Evolutionary conservation across 2,797 vertebrate species (phyloP).

Genomic region (Botia almorhae): DNA sequence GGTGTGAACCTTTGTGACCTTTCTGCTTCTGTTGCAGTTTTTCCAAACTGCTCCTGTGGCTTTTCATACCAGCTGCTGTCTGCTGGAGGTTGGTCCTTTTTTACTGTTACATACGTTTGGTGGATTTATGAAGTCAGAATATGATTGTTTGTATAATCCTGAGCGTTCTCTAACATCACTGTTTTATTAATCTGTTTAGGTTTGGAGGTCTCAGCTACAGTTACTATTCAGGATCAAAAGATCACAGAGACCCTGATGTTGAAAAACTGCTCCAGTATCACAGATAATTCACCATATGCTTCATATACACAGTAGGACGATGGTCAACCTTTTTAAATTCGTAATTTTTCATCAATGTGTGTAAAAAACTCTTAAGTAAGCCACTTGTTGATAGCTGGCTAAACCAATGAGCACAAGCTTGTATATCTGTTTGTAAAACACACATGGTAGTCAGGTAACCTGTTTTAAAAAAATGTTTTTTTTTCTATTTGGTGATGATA

Average conservation of each 20-base stretch:
- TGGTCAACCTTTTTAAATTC: too few relatives aligned
- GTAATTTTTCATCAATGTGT: not conserved
- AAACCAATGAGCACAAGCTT: too few relatives aligned
- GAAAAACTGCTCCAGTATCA: slow-evolving; percentile 63
- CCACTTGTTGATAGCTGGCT: too few relatives aligned
- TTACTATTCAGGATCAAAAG: slow-evolving; percentile 38
- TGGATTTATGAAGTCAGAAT: not conserved
- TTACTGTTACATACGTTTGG: not conserved
- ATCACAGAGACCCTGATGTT: slow-evolving; percentile 55
- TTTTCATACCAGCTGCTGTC: slow-evolving; percentile 32
- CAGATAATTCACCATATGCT: slow-evolving; percentile 32
- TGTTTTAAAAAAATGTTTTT: too few relatives aligned
- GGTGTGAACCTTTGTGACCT: not conserved
- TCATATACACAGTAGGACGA: slow-evolving; percentile 62
- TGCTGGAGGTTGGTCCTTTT: slow-evolving; percentile 61
- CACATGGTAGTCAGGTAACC: too few relatives aligned
- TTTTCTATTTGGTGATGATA: too few relatives aligned
- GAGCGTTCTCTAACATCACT: not conserved
- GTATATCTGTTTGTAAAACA: too few relatives aligned
- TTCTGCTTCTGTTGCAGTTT: not conserved
- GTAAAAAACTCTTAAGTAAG: not conserved
- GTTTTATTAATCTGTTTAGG: slow-evolving; percentile 48
- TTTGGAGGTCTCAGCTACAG: slow-evolving; percentile 1
- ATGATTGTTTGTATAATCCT: not conserved
- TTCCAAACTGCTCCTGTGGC: slow-evolving; percentile 71